Conservation (phyloP, 2,797 vertebrate species). For the Arctocebus calabarensis region DNA sequence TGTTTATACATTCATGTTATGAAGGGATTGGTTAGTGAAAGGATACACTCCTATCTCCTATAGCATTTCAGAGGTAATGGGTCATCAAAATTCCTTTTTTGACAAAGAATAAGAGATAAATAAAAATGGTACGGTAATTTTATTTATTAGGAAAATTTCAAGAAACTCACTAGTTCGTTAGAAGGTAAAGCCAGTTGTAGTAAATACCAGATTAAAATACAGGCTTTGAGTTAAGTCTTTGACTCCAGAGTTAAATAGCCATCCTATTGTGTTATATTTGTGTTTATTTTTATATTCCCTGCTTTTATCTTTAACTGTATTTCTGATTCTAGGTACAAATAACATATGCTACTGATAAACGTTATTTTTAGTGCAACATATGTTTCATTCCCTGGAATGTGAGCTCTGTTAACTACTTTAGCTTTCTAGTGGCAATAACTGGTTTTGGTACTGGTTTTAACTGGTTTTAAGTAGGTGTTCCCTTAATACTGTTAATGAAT, state of each 20-base stretch:
- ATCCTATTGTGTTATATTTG: conserved; percentile 31
- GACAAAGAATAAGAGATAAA: background rate
- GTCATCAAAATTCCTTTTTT: background rate
- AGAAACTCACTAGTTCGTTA: conserved; percentile 24
- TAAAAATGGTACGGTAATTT: background rate
- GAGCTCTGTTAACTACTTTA: background rate
- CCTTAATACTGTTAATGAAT: conserved; percentile 40
- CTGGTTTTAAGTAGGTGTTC: background rate
- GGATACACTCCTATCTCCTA: background rate
- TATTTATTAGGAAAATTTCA: conserved; percentile 35
- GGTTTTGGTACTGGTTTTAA: background rate
- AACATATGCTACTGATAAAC: background rate
- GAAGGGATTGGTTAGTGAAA: background rate
- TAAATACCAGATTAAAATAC: conserved; percentile 21
- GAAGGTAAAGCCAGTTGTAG: background rate
- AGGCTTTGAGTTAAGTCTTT: conserved; percentile 20
- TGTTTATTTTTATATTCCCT: conserved; percentile 51
- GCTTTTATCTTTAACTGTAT: background rate
- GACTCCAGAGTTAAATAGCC: conserved; percentile 31
- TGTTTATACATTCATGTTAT: background rate
- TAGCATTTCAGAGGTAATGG: conserved; percentile 14
- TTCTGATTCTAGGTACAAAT: background rate
- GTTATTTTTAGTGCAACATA: background rate
- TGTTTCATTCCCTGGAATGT: background rate
- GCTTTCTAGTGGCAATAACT: background rate